Evolutionary conservation across 2,113 vertebrate genomes (phyloP).

Genomic region (Equus quagga): DNA sequence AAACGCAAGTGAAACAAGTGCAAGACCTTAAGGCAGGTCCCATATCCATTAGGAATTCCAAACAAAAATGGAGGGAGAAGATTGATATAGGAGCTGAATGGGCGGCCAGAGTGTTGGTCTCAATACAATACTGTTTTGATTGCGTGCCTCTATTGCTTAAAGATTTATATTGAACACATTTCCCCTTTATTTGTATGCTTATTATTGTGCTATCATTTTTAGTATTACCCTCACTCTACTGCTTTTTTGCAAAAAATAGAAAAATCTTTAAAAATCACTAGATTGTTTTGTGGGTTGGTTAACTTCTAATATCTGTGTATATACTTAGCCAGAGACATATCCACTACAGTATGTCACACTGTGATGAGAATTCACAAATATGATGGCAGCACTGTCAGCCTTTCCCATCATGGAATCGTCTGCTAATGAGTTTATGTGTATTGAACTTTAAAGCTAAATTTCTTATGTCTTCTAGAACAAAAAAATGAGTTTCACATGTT

Average conservation of each 20-base stretch:
- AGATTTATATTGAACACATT: not conserved
- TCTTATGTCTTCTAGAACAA: not conserved
- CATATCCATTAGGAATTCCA: not conserved
- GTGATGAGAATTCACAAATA: not conserved
- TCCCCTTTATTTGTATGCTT: not conserved
- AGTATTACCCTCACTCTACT: not conserved
- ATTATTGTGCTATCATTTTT: not conserved
- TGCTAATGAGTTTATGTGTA: not conserved
- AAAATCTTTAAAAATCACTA: not conserved
- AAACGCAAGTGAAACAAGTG: not conserved
- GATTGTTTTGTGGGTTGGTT: not conserved
- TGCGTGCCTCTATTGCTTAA: not conserved
- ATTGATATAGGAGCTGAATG: not conserved
- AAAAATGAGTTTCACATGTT: not conserved
- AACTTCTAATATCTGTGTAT: not conserved
- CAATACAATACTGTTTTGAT: not conserved
- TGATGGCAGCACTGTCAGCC: not conserved
- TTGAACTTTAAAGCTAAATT: slow-evolving; percentile 25
- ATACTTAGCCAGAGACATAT: not conserved
- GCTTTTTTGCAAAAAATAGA: not conserved
- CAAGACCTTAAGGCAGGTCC: not conserved
- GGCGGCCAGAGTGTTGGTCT: not conserved
- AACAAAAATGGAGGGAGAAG: not conserved
- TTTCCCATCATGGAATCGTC: not conserved
- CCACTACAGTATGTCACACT: not conserved